phyloP scores from a whole-genome alignment of 92 coral and sea anemone species.

The Heteractis magnifica region DNA sequence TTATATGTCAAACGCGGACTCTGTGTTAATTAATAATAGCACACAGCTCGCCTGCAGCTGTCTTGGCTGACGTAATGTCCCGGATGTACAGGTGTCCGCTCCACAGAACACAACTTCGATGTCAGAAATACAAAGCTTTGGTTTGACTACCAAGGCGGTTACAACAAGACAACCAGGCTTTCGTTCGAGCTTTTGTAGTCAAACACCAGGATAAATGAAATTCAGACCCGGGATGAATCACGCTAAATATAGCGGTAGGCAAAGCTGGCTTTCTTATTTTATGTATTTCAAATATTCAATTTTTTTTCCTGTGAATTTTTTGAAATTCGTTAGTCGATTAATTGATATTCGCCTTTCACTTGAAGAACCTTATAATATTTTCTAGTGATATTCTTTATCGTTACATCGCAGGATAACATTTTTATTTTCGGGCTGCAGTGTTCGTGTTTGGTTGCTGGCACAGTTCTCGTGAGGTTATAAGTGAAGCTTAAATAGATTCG shows the following conservation, averaged over 20 bases:
- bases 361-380: constrained; percentile 2
- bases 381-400: constrained; percentile 7
- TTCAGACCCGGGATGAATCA: constrained; percentile 79
- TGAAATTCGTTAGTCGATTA: constrained; percentile 1
- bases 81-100: constrained; percentile 84
- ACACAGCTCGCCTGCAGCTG: constrained; percentile 89
- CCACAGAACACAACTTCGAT: constrained; percentile 23
- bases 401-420: constrained; percentile 7
- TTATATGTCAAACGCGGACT: constrained; percentile 86
- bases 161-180: constrained; percentile 22
- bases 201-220: constrained; percentile 68
- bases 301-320: background rate
- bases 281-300: constrained; percentile 22
- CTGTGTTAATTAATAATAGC: constrained; percentile 88
- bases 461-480: constrained; percentile 7
- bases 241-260: constrained; percentile 77
- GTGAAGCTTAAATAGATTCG: constrained; percentile 16
- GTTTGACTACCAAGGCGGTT: constrained; percentile 30
- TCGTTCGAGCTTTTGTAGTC: constrained; percentile 33
- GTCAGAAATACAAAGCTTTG: constrained; percentile 31
- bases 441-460: constrained; percentile 6
- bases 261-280: constrained; percentile 15
- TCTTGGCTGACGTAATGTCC: constrained; percentile 61
- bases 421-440: background rate
- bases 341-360: constrained; percentile 23